Evolutionary conservation across 2,113 vertebrate species (phyloP).

Genomic region (Stegostoma tigrinum): DNA sequence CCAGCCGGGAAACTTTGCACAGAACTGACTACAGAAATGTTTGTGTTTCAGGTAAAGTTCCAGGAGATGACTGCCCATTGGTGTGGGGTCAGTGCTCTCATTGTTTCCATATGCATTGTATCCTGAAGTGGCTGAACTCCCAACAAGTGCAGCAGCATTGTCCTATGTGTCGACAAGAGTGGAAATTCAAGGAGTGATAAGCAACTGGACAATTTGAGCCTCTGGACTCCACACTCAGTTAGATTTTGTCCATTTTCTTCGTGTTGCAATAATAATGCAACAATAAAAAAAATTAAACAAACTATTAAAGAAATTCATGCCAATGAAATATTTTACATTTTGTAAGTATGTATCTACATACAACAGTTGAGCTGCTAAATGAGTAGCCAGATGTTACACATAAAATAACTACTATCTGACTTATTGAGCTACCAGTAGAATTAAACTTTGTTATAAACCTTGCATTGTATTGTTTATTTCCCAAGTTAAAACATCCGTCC

Average conservation of each 20-base stretch:
- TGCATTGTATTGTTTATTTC: not conserved
- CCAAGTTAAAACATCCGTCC: not conserved
- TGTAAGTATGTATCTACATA: not conserved
- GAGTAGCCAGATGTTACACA: not conserved
- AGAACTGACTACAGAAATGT: not conserved
- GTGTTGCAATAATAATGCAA: not conserved
- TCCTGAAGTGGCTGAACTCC: conserved; percentile 94
- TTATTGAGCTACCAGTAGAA: not conserved
- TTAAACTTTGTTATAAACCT: not conserved
- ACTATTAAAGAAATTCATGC: not conserved
- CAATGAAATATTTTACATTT: not conserved
- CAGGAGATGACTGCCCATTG: conserved; percentile 90
- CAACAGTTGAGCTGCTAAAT: not conserved
- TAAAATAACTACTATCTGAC: not conserved
- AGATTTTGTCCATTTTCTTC: not conserved
- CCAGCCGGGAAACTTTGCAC: not conserved
- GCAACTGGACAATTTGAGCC: not conserved
- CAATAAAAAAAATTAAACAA: not conserved
- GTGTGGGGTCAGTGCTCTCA: conserved; percentile 97
- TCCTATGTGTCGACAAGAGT: conserved; percentile 95
- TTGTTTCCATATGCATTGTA: conserved; percentile 98
- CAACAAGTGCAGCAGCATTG: conserved; percentile 97
- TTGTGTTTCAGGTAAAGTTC: conserved; percentile 75
- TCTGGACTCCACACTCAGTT: not conserved
- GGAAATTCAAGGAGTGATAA: conserved; percentile 90